phyloP scores from a whole-genome alignment of 2,113 vertebrate species.

The Plotosus lineatus region DNA sequence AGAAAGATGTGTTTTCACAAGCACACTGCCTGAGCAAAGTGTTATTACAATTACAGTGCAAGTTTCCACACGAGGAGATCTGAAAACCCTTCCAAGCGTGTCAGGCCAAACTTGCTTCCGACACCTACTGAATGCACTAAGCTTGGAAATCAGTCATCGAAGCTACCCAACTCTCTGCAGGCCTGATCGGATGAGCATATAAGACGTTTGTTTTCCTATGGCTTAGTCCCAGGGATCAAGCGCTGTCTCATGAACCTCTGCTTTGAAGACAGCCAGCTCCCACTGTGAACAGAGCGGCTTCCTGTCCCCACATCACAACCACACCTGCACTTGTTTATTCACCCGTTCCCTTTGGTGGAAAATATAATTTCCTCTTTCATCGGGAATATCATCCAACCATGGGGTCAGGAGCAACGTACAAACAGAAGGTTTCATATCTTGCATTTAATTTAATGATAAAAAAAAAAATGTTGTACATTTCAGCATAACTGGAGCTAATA shows the following conservation, averaged over 20 bases:
- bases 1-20: constrained; percentile 25
- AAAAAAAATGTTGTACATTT: not conserved
- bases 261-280: constrained; percentile 43
- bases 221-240: constrained; percentile 40
- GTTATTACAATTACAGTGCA: constrained; percentile 52
- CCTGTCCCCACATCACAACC: constrained; percentile 61
- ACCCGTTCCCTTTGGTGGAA: constrained; percentile 34
- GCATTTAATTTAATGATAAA: not conserved
- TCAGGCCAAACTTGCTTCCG: constrained; percentile 54
- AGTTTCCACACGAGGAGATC: constrained; percentile 61
- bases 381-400: not conserved
- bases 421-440: not conserved
- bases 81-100: constrained; percentile 51
- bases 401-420: not conserved
- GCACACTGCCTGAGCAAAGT: constrained; percentile 21
- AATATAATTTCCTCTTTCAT: constrained; percentile 35
- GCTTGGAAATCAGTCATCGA: constrained; percentile 56
- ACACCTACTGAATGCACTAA: constrained; percentile 62
- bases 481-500: not conserved
- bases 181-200: constrained; percentile 52
- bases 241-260: constrained; percentile 41
- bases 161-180: constrained; percentile 22
- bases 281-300: constrained; percentile 58
- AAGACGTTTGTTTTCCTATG: constrained; percentile 60
- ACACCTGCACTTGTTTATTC: constrained; percentile 56